A percentile compares a stretch with the other conserved stretches of the same genome.
These are phyloP conservation scores for Zaprionus camerounensis DNA, from an alignment of 1,140 invertebrate genomes.

Conservation along the genomic window DNA sequence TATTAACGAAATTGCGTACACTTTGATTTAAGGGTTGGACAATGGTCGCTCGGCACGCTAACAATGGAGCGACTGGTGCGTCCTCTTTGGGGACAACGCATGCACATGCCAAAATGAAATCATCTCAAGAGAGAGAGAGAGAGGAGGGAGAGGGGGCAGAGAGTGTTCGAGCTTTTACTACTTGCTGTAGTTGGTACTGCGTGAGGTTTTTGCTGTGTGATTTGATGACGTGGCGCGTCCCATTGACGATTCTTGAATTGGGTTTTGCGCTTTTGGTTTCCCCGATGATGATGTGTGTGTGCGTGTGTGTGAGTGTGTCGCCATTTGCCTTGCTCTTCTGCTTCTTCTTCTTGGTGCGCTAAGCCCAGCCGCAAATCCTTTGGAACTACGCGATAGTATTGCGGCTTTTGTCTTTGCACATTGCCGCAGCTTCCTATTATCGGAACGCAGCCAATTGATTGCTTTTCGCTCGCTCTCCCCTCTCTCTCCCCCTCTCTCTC, in stretches of 20 bases:
- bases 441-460: slow-evolving; percentile 44
- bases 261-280: slow-evolving; percentile 23
- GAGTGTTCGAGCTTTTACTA: slow-evolving; percentile 59
- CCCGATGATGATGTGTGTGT: slow-evolving; percentile 37
- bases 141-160: not conserved
- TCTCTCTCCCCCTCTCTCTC: not conserved
- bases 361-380: slow-evolving; percentile 61
- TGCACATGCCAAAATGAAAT: slow-evolving; percentile 62
- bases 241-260: slow-evolving; percentile 49
- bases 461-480: slow-evolving; percentile 40
- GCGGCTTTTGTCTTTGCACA: slow-evolving; percentile 48
- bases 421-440: slow-evolving; percentile 42
- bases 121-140: slow-evolving; percentile 42
- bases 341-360: slow-evolving; percentile 1
- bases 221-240: slow-evolving; percentile 68
- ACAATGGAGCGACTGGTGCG: slow-evolving; percentile 54
- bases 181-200: slow-evolving; percentile 63
- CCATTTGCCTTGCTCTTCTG: slow-evolving; percentile 25
- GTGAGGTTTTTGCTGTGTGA: slow-evolving; percentile 69
- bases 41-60: slow-evolving; percentile 61
- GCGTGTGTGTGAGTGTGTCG: slow-evolving; percentile 35
- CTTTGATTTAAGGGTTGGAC: slow-evolving; percentile 83
- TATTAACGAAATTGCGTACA: slow-evolving; percentile 81
- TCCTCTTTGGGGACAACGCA: slow-evolving; percentile 45
- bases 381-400: slow-evolving; percentile 31